Base-by-base conservation (phyloP, 2,888 invertebrate species). In the Anoplius nigerrimus region DNA sequence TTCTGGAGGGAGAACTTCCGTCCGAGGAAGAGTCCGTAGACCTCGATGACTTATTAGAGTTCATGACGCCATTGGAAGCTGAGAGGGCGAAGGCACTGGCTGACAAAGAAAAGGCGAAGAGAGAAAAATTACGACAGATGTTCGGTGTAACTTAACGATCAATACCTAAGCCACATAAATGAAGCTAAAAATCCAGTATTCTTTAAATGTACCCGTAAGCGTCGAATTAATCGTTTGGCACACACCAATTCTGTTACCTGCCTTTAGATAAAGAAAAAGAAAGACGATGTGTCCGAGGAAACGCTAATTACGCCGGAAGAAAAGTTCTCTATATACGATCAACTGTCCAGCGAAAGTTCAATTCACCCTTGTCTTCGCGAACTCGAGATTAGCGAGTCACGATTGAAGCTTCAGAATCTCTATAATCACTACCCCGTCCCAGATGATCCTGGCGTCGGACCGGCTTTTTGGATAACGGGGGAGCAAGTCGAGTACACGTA, bases 341-440 rank as follows among this genome's bases (percentile, higher is more conserved):
- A 55, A 18, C 45, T 43, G 15, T 72, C 73, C 18, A 73, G 67
- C 34, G 76, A 81, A 58, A 76, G 71, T 21, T 69, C 71, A 22
- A 57, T 62, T 8, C 63, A 79, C 53, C 66, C 75, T n/a, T 82
- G 82, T 45, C 74, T 82, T 15, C 75, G 72, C 56, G 74, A 79
- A 21, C 76, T 83, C 34, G 81, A 80, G 5, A 78, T 82, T 51
- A 85, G 83, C 48, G 84, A 87, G 61, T 84, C 85, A 2, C 72
- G 82, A 56, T 58, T 84, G 6, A 81, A 82, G 62, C 63, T 84
- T 5, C 59, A 68, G 15, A 78, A 84, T 70, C 69, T 84, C 3
- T 74, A 71, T 22, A 78, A 76, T 11, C 52, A 61, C 34, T 84
- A 76, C 69, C 78, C 82, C 0, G 34, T 82, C 0, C 82, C 83